Base-by-base conservation (phyloP, 2,113 vertebrate genomes). In the Chrysochloris asiatica region DNA sequence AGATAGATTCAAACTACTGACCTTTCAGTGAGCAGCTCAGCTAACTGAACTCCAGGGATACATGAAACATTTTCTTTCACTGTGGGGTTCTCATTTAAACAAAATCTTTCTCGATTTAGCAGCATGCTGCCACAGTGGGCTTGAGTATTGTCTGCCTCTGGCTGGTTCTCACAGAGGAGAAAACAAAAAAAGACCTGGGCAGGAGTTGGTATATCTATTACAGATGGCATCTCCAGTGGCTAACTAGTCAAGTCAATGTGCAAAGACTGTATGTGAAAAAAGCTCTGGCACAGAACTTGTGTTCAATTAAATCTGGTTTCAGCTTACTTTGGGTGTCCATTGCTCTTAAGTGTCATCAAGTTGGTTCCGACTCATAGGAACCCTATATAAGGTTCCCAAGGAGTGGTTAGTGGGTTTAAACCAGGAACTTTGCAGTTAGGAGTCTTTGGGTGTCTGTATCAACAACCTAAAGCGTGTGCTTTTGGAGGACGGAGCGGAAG, bases 1-100 rank as follows among this genome's bases (percentile, higher is more conserved):
- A n/a, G n/a, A n/a, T n/a, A n/a, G n/a, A n/a, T n/a, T n/a, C n/a
- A n/a, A n/a, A n/a, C n/a, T n/a, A n/a, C n/a, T n/a, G n/a, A n/a
- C n/a, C n/a, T n/a, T n/a, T n/a, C n/a, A n/a, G n/a, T n/a, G n/a
- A n/a, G n/a, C n/a, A n/a, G n/a, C n/a, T n/a, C n/a, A n/a, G n/a
- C n/a, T n/a, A n/a, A n/a, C n/a, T n/a, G n/a, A n/a, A n/a, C n/a
- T n/a, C n/a, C n/a, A n/a, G n/a, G n/a, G n/a, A n/a, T n/a, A n/a
- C n/a, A n/a, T n/a, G n/a, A n/a, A 93, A 91, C 69, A 95, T 91
- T 97, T 92, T 90, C 91, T 96, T 96, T 97, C 95, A 93, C 94
- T 52, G 75, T 38, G 48, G 88, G 73, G 52, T 90, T 95, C 91
- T 96, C 96, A 92, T 94, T 78, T 96, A 95, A 97, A 97, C 95